Evolutionary conservation across 2,888 invertebrate genomes (phyloP).

Genomic region (Mamestra brassicae): DNA sequence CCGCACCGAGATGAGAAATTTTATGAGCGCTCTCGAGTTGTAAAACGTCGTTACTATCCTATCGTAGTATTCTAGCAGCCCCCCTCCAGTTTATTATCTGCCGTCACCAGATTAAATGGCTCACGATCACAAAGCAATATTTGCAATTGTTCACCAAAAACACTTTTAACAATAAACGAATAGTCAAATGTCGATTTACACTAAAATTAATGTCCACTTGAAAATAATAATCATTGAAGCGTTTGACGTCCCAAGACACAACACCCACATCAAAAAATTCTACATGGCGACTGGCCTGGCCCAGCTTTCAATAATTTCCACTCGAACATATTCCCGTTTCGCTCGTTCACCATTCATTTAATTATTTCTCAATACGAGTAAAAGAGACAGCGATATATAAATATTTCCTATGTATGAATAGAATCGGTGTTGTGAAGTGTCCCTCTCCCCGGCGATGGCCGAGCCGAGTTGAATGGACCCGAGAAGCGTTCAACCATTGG

Average conservation of each 20-base stretch:
- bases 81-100: conserved; percentile 89
- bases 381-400: conserved; percentile 86
- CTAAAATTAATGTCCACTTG: conserved; percentile 86
- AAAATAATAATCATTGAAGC: conserved; percentile 90
- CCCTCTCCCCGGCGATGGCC: conserved; percentile 83
- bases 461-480: conserved; percentile 91
- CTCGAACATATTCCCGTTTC: conserved; percentile 89
- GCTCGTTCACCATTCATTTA: conserved; percentile 89
- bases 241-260: conserved; percentile 89
- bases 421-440: conserved; percentile 89
- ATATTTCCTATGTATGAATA: conserved; percentile 90
- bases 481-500: conserved; percentile 90
- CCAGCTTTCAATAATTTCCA: conserved; percentile 90
- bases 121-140: conserved; percentile 83
- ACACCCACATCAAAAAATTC: conserved; percentile 91
- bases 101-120: conserved; percentile 83
- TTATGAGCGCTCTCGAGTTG: conserved; percentile 88
- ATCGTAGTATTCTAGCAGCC: conserved; percentile 90
- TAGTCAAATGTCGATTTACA: conserved; percentile 81
- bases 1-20: conserved; percentile 87
- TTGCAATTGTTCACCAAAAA: conserved; percentile 74
- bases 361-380: conserved; percentile 87
- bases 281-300: conserved; percentile 89
- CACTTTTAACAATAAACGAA: conserved; percentile 76
- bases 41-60: conserved; percentile 91